Conservation (phyloP, 2,888 invertebrate species). For the Euplagia quadripunctaria region DNA sequence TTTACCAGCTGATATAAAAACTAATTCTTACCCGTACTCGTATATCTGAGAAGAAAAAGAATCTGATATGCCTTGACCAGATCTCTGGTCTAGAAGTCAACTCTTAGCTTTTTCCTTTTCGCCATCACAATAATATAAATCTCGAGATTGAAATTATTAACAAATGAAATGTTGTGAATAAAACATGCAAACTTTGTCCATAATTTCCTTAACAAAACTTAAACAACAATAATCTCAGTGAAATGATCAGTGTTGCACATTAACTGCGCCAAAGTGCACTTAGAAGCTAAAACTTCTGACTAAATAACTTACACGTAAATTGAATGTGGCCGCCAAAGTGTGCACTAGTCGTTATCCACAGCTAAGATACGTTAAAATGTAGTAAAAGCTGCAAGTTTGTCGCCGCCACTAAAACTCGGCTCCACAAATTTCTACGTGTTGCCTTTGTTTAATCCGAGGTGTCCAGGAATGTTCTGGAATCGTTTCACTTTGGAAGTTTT, state of each 20-base stretch:
- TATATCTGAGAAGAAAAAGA: too few relatives aligned
- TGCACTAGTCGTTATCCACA: conserved; percentile 30
- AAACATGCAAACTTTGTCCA: not conserved
- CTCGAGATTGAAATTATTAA: too few relatives aligned
- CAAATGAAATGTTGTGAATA: not conserved
- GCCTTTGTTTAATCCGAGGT: conserved; percentile 36
- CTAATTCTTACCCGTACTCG: too few relatives aligned
- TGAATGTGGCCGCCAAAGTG: conserved; percentile 44
- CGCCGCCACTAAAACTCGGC: conserved; percentile 25
- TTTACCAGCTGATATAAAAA: too few relatives aligned
- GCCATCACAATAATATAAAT: too few relatives aligned
- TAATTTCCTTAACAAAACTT: not conserved
- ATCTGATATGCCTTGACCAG: too few relatives aligned
- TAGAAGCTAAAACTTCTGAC: conserved; percentile 30
- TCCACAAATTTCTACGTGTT: conserved; percentile 40
- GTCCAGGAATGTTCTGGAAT: conserved; percentile 5
- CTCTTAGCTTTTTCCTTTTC: too few relatives aligned
- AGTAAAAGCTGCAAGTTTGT: conserved; percentile 10
- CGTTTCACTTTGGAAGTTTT: not conserved
- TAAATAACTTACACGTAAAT: conserved; percentile 47
- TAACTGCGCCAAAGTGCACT: conserved; percentile 32
- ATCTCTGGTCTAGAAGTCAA: too few relatives aligned
- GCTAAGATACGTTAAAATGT: conserved; percentile 13
- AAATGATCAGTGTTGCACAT: conserved; percentile 6
- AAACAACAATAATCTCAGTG: not conserved